phyloP scores from a whole-genome alignment of 2,888 invertebrate genomes.

The Pterostichus madidus region DNA sequence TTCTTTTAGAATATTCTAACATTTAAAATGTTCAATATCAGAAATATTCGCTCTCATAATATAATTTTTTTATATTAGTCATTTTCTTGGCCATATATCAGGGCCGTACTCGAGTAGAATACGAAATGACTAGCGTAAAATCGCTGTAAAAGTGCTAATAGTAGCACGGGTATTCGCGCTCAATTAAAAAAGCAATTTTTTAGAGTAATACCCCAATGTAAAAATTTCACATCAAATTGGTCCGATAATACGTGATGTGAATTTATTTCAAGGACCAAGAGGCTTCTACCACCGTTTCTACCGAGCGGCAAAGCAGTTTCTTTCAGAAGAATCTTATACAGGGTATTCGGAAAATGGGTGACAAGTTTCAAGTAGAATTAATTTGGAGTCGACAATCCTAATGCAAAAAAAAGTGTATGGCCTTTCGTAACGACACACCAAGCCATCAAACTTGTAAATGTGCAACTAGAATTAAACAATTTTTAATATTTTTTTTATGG shows the following conservation, averaged over 20 bases:
- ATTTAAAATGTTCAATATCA: no score
- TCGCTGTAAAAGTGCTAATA: slow-evolving; percentile 5
- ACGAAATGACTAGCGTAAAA: slow-evolving; percentile 1
- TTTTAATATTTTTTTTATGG: no score
- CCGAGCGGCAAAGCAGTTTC: neutral
- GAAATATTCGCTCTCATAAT: no score
- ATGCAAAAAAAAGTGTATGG: no score
- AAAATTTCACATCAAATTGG: slow-evolving; percentile 59
- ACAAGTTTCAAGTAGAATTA: no score
- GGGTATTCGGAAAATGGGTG: no score
- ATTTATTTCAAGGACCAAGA: neutral
- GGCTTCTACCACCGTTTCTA: neutral
- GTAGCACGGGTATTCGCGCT: neutral
- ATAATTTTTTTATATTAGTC: neutral
- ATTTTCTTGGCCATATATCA: slow-evolving; percentile 3
- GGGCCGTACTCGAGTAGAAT: neutral
- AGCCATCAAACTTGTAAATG: no score
- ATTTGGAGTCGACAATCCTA: no score
- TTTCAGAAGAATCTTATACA: no score
- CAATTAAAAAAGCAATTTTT: slow-evolving; percentile 64
- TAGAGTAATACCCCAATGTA: slow-evolving; percentile 58
- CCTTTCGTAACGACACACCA: no score
- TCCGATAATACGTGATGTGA: slow-evolving; percentile 48
- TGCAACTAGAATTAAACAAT: no score
- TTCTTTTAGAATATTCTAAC: no score